A percentile compares a stretch with the other conserved stretches of the same genome.
Evolutionary conservation across 2,888 invertebrate genomes (phyloP).

Genomic region (Rhagonycha lutea): DNA sequence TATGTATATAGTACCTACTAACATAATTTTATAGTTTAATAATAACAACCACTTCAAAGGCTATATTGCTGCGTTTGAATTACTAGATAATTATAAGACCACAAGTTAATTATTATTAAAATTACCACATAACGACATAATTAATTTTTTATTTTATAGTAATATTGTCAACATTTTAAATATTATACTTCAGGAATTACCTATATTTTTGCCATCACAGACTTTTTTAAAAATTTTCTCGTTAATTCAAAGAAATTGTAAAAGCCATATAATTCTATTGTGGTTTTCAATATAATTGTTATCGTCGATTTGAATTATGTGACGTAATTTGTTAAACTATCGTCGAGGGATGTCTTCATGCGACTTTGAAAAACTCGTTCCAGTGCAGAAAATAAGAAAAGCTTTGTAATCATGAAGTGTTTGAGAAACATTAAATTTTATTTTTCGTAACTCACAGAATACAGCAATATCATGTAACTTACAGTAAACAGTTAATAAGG

Average conservation of each 20-base stretch:
- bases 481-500: no score
- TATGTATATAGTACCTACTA: background rate
- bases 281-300: background rate
- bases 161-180: background rate
- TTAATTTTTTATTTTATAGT: background rate
- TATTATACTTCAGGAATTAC: no score
- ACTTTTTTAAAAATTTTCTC: background rate
- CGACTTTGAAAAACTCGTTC: background rate
- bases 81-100: background rate
- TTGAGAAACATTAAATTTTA: background rate
- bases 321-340: background rate
- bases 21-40: background rate
- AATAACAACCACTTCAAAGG: background rate
- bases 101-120: background rate
- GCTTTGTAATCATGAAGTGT: background rate
- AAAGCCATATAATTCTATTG: background rate
- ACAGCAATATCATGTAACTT: no score
- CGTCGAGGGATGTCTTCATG: background rate
- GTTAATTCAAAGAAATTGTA: background rate
- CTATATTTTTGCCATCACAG: background rate
- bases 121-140: background rate
- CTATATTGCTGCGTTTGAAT: background rate
- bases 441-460: no score
- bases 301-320: background rate
- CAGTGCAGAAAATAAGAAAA: background rate